Percentiles rank a stretch among this genome's conserved stretches.
phyloP scores from a whole-genome alignment of 2,888 invertebrate genomes.

The Caenorhabditis sp. region DNA sequence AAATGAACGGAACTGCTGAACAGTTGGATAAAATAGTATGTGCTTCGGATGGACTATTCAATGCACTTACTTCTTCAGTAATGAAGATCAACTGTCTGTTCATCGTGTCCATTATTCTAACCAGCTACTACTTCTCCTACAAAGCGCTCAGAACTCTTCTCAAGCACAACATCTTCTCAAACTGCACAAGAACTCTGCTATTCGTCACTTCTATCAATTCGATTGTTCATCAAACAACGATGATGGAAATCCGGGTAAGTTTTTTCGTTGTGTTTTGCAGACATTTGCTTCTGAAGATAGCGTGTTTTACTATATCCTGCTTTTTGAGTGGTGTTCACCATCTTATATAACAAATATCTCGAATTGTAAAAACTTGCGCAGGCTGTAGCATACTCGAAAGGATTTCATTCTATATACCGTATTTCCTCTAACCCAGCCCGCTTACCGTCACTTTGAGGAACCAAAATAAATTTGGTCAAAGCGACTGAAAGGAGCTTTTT shows the following conservation, averaged over 20 bases:
- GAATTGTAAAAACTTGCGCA: too few species aligned
- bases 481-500: too few species aligned
- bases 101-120: conserved; percentile 12
- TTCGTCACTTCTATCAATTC: conserved; percentile 22
- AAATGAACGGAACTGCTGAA: conserved; percentile 19
- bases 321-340: too few species aligned
- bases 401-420: too few species aligned
- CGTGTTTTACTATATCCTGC: too few species aligned
- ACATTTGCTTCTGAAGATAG: too few species aligned
- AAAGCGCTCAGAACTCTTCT: conserved; percentile 3
- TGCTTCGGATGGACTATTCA: conserved; percentile 12
- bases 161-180: conserved; percentile 19
- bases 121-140: conserved; percentile 6
- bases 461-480: too few species aligned
- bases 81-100: conserved; percentile 31
- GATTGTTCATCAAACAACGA: conserved; percentile 17
- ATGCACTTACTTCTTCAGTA: background rate
- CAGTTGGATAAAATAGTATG: conserved; percentile 11
- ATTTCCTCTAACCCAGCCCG: too few species aligned
- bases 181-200: conserved; percentile 6
- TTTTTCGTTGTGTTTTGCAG: background rate
- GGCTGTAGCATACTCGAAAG: too few species aligned
- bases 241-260: conserved; percentile 32
- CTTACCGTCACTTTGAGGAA: too few species aligned
- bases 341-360: too few species aligned